A percentile compares a stretch with the other conserved stretches of the same genome.
Conservation (phyloP, 92 coral and sea anemone genomes). For the Virgularia gustaviana region DNA sequence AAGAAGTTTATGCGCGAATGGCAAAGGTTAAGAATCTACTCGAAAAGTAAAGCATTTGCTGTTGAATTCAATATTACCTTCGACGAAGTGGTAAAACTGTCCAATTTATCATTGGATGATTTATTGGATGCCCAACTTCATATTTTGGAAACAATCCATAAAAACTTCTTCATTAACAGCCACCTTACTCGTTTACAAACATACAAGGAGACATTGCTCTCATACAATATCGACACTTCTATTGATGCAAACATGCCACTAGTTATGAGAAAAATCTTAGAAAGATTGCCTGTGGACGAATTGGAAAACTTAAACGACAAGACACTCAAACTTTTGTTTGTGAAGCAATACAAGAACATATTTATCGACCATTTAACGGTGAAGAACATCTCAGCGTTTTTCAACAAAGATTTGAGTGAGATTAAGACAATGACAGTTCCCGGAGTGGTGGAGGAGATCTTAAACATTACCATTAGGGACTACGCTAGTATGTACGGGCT, state of each 20-base stretch:
- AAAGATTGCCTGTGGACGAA: background rate
- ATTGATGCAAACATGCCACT: background rate
- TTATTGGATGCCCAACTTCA: background rate
- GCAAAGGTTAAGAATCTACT: slow-evolving; percentile 2
- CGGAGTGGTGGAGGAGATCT: background rate
- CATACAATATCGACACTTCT: slow-evolving; percentile 1
- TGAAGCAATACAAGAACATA: slow-evolving; percentile 6
- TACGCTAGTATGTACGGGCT: slow-evolving; percentile 9
- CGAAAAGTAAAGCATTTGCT: background rate
- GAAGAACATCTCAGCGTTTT: slow-evolving; percentile 17
- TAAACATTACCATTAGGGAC: background rate
- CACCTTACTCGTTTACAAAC: background rate
- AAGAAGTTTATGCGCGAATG: background rate
- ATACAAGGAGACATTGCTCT: slow-evolving; percentile 12
- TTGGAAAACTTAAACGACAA: slow-evolving; percentile 12
- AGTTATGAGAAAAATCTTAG: background rate
- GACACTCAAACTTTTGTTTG: slow-evolving; percentile 11
- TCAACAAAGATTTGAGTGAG: background rate
- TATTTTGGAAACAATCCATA: background rate
- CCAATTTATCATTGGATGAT: background rate
- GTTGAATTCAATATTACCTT: background rate
- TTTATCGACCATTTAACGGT: slow-evolving; percentile 12
- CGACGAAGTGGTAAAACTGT: background rate
- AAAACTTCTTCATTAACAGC: slow-evolving; percentile 2
- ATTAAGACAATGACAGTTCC: slow-evolving; percentile 13